Base-by-base conservation (phyloP, 2,797 vertebrate species). In the Sebastes steindachneri region DNA sequence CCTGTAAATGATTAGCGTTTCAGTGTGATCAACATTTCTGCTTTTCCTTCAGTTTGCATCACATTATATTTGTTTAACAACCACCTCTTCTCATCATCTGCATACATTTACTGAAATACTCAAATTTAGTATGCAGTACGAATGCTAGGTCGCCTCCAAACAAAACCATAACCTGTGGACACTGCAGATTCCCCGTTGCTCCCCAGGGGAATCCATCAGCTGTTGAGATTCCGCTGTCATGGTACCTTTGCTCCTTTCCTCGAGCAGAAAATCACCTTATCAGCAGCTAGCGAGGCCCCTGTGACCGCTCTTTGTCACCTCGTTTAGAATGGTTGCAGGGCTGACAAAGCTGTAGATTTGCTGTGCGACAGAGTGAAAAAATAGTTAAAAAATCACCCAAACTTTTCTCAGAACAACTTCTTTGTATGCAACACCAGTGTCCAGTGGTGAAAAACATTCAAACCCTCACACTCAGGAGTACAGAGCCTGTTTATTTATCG, bases 401-500 rank as follows among this genome's bases (percentile, higher is more conserved):
- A 74, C 58, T 64, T 81, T 55, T 59, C 66, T 5, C 31, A 68
- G 69, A 79, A 63, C 12, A 62, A 37, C 66, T 66, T 74, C 66
- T 83, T 75, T 81, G 51, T 66, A 67, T 86, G 75, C 75, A 55
- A 31, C 58, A 12, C 17, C 33, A 59, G 69, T 23, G 45, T 87
- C 74, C 71, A 21, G 45, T n/a, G 63, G 66, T 73, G 9, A 37
- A 19, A 63, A 69, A 37, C 54, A 71, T 80, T 64, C 53, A 9
- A 89, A 65, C 73, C 59, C 75, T 72, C 48, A 45, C 69, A 55
- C 67, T 80, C 54, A 73, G 78, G 73, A 81, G 62, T 58, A 26
- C 82, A 79, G 80, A 70, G 75, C 73, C 68, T 89, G 90, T 94
- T 95, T 94, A 91, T 95, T 94, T 93, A 88, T 91, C 73, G 70